These are phyloP conservation scores for Sciaenops ocellatus DNA, from an alignment of 2,797 vertebrate species.

Conservation along the genomic window DNA sequence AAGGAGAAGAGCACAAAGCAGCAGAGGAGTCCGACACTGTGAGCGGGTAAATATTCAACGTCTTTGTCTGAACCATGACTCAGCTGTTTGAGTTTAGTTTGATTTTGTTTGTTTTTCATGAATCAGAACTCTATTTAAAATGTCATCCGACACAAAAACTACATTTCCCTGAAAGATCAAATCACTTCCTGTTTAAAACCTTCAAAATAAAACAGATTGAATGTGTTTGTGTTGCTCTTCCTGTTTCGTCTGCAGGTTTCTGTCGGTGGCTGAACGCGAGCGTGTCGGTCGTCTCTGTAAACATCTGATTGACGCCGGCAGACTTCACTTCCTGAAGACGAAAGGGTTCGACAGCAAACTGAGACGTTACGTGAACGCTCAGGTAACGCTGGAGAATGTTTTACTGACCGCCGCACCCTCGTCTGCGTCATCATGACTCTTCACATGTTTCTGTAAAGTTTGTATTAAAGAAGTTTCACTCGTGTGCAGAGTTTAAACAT, in stretches of 20 bases:
- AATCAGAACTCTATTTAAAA: neutral
- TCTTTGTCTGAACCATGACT: neutral
- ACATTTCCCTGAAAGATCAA: too few relatives aligned
- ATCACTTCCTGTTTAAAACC: too few relatives aligned
- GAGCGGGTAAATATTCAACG: conserved; percentile 79
- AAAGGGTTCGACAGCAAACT: conserved; percentile 86
- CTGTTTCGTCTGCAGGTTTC: conserved; percentile 75
- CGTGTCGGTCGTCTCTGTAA: conserved; percentile 92
- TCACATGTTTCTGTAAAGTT: neutral
- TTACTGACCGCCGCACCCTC: conserved; percentile 88
- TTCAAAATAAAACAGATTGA: too few relatives aligned
- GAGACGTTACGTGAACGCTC: conserved; percentile 83
- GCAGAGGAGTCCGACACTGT: conserved; percentile 53
- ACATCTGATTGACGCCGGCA: conserved; percentile 90
- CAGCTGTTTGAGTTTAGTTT: too few relatives aligned
- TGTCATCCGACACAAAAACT: neutral
- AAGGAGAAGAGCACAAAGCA: conserved; percentile 81
- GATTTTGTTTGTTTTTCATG: neutral
- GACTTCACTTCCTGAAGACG: conserved; percentile 87
- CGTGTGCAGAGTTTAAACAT: neutral
- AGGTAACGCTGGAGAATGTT: conserved; percentile 94
- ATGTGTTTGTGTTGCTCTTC: neutral
- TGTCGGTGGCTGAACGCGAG: conserved; percentile 87
- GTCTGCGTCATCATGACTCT: neutral
- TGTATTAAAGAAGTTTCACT: conserved; percentile 20